Evolutionary conservation across 2,888 invertebrate genomes (phyloP).

Genomic region (Biston betularia): DNA sequence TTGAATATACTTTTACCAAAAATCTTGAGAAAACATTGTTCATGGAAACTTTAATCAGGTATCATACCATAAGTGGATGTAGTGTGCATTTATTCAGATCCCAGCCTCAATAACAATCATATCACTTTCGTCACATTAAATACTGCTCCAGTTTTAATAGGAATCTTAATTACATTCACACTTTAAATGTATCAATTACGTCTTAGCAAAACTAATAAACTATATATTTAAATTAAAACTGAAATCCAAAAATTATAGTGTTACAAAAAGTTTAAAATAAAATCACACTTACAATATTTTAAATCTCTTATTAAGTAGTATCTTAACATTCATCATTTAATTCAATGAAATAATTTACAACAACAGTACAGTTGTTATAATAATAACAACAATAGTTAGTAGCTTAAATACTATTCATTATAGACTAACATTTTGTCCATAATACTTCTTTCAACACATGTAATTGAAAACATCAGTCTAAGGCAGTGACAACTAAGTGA

Average conservation of each 20-base stretch:
- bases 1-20: slow-evolving; percentile 57
- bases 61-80: slow-evolving; percentile 47
- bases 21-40: slow-evolving; percentile 41
- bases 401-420: slow-evolving; percentile 64
- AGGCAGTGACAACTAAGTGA: slow-evolving; percentile 81
- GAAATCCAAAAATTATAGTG: slow-evolving; percentile 59
- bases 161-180: slow-evolving; percentile 60
- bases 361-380: slow-evolving; percentile 75
- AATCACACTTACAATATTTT: slow-evolving; percentile 70
- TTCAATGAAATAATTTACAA: slow-evolving; percentile 82
- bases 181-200: slow-evolving; percentile 58
- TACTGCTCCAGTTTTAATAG: slow-evolving; percentile 66
- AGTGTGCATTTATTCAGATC: slow-evolving; percentile 52
- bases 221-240: slow-evolving; percentile 58
- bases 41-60: slow-evolving; percentile 31
- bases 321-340: slow-evolving; percentile 74
- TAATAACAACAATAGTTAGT: slow-evolving; percentile 77
- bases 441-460: slow-evolving; percentile 73
- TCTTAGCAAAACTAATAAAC: slow-evolving; percentile 48
- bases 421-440: slow-evolving; percentile 69
- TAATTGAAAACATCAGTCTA: slow-evolving; percentile 82
- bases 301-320: slow-evolving; percentile 60
- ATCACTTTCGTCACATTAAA: slow-evolving; percentile 69
- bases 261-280: slow-evolving; percentile 69
- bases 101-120: slow-evolving; percentile 76